Conservation (phyloP, 2,113 vertebrate genomes). For the Carassius auratus region DNA sequence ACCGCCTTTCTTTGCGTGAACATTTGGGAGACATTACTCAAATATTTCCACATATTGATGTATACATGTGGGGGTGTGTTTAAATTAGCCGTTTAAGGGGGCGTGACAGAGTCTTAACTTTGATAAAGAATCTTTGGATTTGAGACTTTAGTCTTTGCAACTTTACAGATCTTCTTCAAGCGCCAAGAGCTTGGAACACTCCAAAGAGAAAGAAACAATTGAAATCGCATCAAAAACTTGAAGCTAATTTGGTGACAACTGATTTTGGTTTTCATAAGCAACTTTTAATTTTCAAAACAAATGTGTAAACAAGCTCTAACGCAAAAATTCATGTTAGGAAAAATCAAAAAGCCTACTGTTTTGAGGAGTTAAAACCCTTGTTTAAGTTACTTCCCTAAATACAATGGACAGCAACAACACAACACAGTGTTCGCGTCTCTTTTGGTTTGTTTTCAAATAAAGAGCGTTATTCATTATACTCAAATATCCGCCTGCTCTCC, state of each 20-base stretch:
- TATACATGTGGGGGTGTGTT: too few relatives aligned
- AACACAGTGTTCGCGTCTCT: background rate
- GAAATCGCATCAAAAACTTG: background rate
- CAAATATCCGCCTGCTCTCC: background rate
- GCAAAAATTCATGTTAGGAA: background rate
- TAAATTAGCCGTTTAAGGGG: too few relatives aligned
- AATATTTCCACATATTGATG: too few relatives aligned
- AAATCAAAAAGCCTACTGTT: background rate
- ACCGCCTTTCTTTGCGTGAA: too few relatives aligned
- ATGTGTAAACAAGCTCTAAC: background rate
- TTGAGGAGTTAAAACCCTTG: conserved; percentile 5
- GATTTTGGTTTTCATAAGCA: background rate
- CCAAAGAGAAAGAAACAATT: too few relatives aligned
- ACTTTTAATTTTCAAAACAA: conserved; percentile 11
- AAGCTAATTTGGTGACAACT: background rate
- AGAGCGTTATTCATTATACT: background rate
- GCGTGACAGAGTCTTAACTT: too few relatives aligned
- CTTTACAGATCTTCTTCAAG: too few relatives aligned
- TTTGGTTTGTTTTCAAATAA: conserved; percentile 27
- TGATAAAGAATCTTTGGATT: too few relatives aligned
- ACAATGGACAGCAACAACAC: conserved; percentile 25
- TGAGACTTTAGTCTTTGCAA: too few relatives aligned
- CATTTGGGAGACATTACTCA: too few relatives aligned
- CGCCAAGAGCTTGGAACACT: too few relatives aligned
- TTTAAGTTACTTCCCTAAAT: conserved; percentile 22